Base-by-base conservation (phyloP, 1,140 invertebrate genomes). In the Drosophila malerkotliana region DNA sequence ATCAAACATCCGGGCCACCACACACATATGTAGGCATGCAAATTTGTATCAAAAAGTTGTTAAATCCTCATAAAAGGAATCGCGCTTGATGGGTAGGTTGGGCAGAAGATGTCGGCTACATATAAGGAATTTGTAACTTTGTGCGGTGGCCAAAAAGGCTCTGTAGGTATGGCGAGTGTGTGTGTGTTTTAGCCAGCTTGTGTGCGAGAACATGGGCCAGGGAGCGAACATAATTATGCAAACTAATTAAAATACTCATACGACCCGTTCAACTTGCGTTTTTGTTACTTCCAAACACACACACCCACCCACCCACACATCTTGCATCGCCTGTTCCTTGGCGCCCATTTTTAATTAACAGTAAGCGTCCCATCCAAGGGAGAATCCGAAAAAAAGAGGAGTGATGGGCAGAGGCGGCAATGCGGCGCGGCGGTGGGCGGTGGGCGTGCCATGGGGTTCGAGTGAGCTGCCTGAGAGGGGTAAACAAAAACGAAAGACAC, bases 241-340 rank as follows among this genome's bases (percentile, higher is more conserved):
- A 88, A 88, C 83, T 88, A 88, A 88, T 88, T 88, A 88, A 88
- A 88, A 88, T 88, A 88, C 83, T 88, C 84, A 82, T 77, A 88
- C 83, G 83, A 64, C 85, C 75, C 78, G 62, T 87, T 72, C 82
- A 60, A 64, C 69, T 75, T 68, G 58, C 67, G 51, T 64, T 60
- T 37, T 47, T 61, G 63, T 39, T 69, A 47, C 66, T 69, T 63
- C 49, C 64, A 68, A 10, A 37, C 34, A 68, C 34, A 37, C 34
- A 37, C 34, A 4, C 34, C 3, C 3, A 37, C 12, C 10, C 54
- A 37, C 32, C 37, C 44, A 24, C 45, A 26, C 34, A 21, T 39
- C 28, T 15, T 47, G 44, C 34, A 58, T 41, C n/a, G 75, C 60
- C 37, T 77, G 66, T 52, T 76, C 64, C 60, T 75, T 77, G 72